Evolutionary conservation across 2,797 vertebrate genomes (phyloP).

Genomic region (Chanos chanos): DNA sequence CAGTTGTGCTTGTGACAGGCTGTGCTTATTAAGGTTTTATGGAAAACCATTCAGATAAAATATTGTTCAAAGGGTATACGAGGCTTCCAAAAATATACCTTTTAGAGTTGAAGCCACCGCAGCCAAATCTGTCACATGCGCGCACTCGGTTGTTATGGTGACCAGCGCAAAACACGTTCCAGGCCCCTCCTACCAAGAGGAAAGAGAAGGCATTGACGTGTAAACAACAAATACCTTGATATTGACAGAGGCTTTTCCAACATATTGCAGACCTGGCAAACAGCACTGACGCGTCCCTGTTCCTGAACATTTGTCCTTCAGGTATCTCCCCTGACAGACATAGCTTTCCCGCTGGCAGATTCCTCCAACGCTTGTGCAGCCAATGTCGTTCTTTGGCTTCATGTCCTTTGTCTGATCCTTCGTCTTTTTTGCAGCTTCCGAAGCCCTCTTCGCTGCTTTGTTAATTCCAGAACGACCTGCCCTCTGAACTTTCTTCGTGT

Average conservation of each 20-base stretch:
- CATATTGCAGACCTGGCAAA: slow-evolving; percentile 36
- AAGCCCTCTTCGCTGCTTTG: slow-evolving; percentile 7
- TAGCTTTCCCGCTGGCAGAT: slow-evolving; percentile 51
- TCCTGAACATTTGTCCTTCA: slow-evolving; percentile 49
- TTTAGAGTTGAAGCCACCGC: slow-evolving; percentile 50
- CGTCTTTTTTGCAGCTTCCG: slow-evolving; percentile 10
- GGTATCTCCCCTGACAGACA: slow-evolving; percentile 56
- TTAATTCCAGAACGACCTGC: not conserved
- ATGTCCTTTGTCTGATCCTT: slow-evolving; percentile 5
- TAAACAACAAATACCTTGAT: not conserved
- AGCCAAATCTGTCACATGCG: slow-evolving; percentile 60
- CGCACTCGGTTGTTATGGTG: slow-evolving; percentile 62
- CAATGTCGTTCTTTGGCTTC: slow-evolving; percentile 18
- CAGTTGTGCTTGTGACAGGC: no score
- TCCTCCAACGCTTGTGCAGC: slow-evolving; percentile 48
- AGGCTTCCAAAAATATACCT: slow-evolving; percentile 49
- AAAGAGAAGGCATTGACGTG: not conserved
- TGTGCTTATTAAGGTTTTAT: no score
- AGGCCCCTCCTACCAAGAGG: slow-evolving; percentile 43
- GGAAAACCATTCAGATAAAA: no score
- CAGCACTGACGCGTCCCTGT: slow-evolving; percentile 46
- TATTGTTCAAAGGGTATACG: no score
- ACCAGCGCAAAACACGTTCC: slow-evolving; percentile 59
- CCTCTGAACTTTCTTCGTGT: not conserved
- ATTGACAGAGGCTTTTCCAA: no score